These are phyloP conservation scores for Latrodectus geometricus DNA, from an alignment of 1,140 invertebrate genomes.

Conservation along the genomic window DNA sequence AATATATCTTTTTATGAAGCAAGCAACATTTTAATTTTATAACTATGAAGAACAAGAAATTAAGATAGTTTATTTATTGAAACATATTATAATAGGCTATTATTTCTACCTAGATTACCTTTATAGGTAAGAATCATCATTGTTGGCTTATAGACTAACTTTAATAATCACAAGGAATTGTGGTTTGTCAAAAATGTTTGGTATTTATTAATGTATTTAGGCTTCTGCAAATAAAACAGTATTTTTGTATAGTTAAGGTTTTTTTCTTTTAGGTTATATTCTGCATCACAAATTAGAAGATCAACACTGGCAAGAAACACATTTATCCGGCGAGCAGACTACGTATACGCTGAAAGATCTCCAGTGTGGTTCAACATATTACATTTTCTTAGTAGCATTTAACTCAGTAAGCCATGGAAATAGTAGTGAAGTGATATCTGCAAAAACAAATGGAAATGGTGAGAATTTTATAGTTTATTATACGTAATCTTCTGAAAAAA, in stretches of 20 bases:
- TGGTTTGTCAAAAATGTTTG: no score
- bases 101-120: no score
- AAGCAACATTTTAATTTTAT: no score
- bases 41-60: no score
- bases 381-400: slow-evolving; percentile 70
- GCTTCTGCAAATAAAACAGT: neutral
- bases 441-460: slow-evolving; percentile 70
- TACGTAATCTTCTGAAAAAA: no score
- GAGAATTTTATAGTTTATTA: slow-evolving; percentile 58
- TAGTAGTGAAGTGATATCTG: slow-evolving; percentile 66
- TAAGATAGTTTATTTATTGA: no score
- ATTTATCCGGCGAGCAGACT: slow-evolving; percentile 53
- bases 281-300: slow-evolving; percentile 42
- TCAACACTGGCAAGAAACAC: slow-evolving; percentile 55
- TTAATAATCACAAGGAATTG: no score
- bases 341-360: slow-evolving; percentile 67
- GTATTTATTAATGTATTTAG: no score
- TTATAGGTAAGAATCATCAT: no score
- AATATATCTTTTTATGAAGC: no score
- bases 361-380: slow-evolving; percentile 67
- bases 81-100: no score
- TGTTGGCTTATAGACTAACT: no score
- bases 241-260: neutral
- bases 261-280: slow-evolving; percentile 41
- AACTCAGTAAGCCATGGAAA: slow-evolving; percentile 69